Evolutionary conservation across 2,113 vertebrate species (phyloP), one percentile per base, ranked within the genome.

Genomic region (Chitala chitala): DNA sequence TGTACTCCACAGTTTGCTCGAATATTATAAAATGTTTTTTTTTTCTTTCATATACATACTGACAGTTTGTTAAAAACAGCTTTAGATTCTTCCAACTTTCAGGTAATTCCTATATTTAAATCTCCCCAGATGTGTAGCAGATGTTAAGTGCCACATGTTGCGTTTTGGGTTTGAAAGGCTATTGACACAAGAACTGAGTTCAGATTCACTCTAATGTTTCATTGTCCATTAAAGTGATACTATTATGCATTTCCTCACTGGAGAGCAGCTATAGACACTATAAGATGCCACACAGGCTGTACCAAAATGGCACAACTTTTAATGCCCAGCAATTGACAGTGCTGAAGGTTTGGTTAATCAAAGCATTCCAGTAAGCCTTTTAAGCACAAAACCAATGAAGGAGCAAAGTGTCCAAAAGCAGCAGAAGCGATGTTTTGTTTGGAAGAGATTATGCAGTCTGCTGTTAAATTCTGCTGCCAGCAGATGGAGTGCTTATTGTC

Each of bases 401-500:
- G 71, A 65, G 69, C 17, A 56, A 24, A 22, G 20, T 22, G 54
- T 9, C 8, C 54, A 56, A 65, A 7, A 44, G 55, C 40, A 69
- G 54, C 48, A n/a, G 48, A 48, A 54, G 46, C 51, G 75, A 38
- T 53, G 29, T 26, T 9, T 24, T 69, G 33, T 66, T 70, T 51
- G 69, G 29, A 12, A 36, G 44, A 70, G 58, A 51, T 63, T 58
- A 29, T 72, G 38, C 12, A n/a, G 33, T 76, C 26, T 81, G 72
- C 73, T 75, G 72, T 81, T 72, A 70, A 76, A 77, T 80, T 75
- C 76, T 78, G 80, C 69, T 85, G 84, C 92, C 93, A 94, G 92
- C 90, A 94, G 93, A 90, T 93, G 93, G 92, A 91, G 90, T 86
- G 84, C 93, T 94, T 94, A 91, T 83, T 90, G 92, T 73, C 65